These are phyloP conservation scores for Magallana angulata DNA, from an alignment of 1,140 invertebrate species.

Conservation along the genomic window DNA sequence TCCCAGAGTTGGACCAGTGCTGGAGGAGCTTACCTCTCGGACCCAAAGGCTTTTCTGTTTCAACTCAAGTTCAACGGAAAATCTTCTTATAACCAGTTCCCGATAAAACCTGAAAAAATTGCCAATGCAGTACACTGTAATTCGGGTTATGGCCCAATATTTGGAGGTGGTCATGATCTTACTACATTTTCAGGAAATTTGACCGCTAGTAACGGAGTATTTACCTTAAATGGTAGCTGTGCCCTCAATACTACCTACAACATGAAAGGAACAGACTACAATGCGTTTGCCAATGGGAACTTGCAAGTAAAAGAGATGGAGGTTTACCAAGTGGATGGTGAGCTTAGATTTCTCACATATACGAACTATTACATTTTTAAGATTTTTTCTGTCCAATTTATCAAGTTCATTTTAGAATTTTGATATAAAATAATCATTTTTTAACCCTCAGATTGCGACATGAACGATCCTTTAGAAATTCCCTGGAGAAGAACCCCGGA, in stretches of 20 bases:
- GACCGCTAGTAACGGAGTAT: not conserved
- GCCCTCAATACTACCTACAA: conserved; percentile 37
- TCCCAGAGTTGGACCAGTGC: conserved; percentile 53
- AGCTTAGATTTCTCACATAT: not conserved
- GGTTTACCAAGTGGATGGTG: conserved; percentile 55
- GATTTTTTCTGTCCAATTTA: not conserved
- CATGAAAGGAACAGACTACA: conserved; percentile 17
- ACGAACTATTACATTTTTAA: no score
- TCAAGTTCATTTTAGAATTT: not conserved
- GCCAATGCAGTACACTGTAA: conserved; percentile 11
- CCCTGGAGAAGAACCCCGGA: conserved; percentile 35
- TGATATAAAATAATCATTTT: not conserved
- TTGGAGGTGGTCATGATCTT: conserved; percentile 52
- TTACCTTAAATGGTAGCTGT: not conserved
- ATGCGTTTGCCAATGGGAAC: conserved; percentile 42
- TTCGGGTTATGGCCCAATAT: conserved; percentile 49
- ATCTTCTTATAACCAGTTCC: conserved; percentile 36
- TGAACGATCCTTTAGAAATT: conserved; percentile 30
- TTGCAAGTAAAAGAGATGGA: conserved; percentile 52
- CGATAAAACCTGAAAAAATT: not conserved
- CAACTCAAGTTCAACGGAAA: conserved; percentile 46
- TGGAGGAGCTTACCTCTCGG: conserved; percentile 42
- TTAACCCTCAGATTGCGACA: not conserved
- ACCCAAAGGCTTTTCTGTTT: conserved; percentile 63
- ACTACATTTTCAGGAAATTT: not conserved